A percentile compares a stretch with the other conserved stretches of the same genome.
Conservation (phyloP, 1,140 invertebrate species). For the Caerostris darwini region DNA sequence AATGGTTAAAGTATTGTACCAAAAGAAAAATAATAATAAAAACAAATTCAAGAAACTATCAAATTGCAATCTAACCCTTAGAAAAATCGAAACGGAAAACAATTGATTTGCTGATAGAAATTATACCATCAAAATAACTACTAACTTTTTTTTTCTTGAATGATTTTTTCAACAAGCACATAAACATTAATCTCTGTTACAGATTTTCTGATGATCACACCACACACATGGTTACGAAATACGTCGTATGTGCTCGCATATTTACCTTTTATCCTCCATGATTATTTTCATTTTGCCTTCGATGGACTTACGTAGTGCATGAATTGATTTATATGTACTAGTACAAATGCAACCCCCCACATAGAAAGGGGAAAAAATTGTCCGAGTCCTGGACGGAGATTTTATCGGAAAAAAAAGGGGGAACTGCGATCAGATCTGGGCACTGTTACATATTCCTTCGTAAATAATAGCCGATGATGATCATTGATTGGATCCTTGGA, state of each 20-base stretch:
- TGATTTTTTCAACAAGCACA: background rate
- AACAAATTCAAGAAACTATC: background rate
- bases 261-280: background rate
- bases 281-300: background rate
- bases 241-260: background rate
- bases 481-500: slow-evolving; percentile 42
- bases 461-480: slow-evolving; percentile 55
- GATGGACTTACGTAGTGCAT: background rate
- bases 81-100: background rate
- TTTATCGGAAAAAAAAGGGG: background rate
- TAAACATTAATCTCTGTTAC: slow-evolving; percentile 52
- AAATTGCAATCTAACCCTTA: slow-evolving; percentile 43
- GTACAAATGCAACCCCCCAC: background rate
- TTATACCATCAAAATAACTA: background rate
- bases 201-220: slow-evolving; percentile 41
- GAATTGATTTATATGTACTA: slow-evolving; percentile 56
- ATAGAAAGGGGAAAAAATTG: background rate
- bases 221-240: background rate
- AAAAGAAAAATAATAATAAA: too few species aligned
- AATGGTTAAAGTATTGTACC: too few species aligned
- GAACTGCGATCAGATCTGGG: background rate
- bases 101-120: background rate
- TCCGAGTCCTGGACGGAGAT: background rate
- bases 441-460: slow-evolving; percentile 45
- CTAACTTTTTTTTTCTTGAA: background rate